Conservation (phyloP, 2,113 vertebrate genomes). For the Corvus moneduloides region DNA sequence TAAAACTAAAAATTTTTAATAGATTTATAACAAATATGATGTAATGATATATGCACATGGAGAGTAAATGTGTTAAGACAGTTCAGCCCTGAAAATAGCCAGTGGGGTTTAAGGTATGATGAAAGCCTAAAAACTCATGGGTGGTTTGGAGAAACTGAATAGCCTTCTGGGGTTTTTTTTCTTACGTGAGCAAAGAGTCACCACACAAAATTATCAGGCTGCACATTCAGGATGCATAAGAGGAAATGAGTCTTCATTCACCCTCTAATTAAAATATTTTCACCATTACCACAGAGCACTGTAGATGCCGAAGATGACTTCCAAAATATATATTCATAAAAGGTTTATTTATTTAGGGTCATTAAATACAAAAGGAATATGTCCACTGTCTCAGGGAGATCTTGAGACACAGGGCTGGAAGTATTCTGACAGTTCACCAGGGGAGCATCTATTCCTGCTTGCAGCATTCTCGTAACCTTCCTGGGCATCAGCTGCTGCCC, state of each 20-base stretch:
- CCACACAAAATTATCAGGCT: background rate
- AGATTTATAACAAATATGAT: background rate
- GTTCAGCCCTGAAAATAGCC: background rate
- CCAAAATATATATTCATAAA: background rate
- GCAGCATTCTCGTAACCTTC: background rate
- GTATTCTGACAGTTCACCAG: background rate
- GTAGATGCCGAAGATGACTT: background rate
- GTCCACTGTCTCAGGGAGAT: background rate
- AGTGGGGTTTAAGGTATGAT: background rate
- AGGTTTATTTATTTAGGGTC: background rate
- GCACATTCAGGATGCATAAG: background rate
- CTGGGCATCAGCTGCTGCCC: background rate
- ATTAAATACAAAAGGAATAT: background rate
- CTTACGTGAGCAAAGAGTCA: background rate
- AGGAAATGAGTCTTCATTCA: background rate
- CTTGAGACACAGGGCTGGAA: background rate
- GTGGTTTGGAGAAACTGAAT: background rate
- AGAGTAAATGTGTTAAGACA: background rate
- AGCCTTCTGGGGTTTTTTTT: background rate
- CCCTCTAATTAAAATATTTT: background rate
- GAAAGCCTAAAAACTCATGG: background rate
- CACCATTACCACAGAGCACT: background rate
- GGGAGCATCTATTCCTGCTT: background rate
- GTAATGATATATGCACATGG: background rate
- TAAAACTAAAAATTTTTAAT: background rate